Percentiles rank a stretch among this genome's conserved stretches.
Conservation (phyloP, 2,888 invertebrate species). For the Microctonus aethiopoides region DNA sequence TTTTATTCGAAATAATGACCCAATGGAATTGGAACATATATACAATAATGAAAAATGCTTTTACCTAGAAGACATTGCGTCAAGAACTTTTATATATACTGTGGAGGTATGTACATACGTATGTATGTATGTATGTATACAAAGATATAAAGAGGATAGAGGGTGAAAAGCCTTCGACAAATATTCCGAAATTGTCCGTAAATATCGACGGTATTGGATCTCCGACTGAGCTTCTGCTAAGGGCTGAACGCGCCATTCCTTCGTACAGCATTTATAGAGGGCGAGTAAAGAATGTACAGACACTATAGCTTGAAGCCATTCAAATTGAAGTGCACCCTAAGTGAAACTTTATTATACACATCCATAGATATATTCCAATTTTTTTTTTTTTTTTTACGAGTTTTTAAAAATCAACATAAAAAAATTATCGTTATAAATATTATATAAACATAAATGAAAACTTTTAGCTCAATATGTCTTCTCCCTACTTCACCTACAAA, state of each 20-base stretch:
- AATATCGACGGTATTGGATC: constrained; percentile 55
- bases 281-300: constrained; percentile 32
- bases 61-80: constrained; percentile 1
- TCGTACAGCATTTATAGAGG: not conserved
- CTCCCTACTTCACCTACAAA: not conserved
- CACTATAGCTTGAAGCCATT: constrained; percentile 15
- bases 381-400: not conserved
- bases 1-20: constrained; percentile 16
- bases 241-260: constrained; percentile 8
- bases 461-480: not conserved
- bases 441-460: not conserved
- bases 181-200: constrained; percentile 54
- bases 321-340: constrained; percentile 1
- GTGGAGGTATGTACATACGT: not conserved
- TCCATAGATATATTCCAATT: too few species aligned
- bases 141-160: not conserved
- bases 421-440: not conserved
- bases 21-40: constrained; percentile 4
- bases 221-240: constrained; percentile 20
- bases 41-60: constrained; percentile 17
- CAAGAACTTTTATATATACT: not conserved
- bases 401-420: not conserved
- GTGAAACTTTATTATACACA: not conserved
- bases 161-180: constrained; percentile 41
- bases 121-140: constrained; percentile 13